Evolutionary conservation across 1,140 invertebrate species (phyloP).

Genomic region (Adoxophyes honmai): DNA sequence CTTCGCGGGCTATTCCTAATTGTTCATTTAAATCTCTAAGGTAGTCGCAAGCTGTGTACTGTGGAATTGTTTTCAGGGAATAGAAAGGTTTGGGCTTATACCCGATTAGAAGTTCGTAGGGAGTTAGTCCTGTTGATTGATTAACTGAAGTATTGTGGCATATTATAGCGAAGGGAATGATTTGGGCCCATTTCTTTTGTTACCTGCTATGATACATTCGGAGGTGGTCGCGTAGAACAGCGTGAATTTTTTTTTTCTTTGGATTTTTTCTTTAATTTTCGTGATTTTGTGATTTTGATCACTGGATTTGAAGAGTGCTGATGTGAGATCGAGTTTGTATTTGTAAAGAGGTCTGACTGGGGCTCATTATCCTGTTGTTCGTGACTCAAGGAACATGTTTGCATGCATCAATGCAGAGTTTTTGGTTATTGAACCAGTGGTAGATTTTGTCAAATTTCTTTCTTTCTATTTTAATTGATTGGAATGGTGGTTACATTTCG

Average conservation of each 20-base stretch:
- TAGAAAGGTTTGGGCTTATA: conserved; percentile 45
- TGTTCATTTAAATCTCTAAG: conserved; percentile 38
- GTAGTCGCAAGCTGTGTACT: conserved; percentile 41
- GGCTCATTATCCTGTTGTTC: too few species aligned
- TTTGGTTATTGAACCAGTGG: too few species aligned
- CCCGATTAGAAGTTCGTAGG: conserved; percentile 69
- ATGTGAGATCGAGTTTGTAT: too few species aligned
- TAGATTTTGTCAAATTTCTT: too few species aligned
- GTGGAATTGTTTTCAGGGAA: conserved; percentile 26
- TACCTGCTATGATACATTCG: conserved; percentile 51
- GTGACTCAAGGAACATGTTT: too few species aligned
- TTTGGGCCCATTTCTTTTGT: conserved; percentile 66
- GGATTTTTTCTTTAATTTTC: too few species aligned
- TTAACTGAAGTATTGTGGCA: conserved; percentile 70
- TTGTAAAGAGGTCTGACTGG: too few species aligned
- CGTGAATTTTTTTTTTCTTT: conserved; percentile 61
- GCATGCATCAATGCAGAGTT: too few species aligned
- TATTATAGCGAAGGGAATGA: conserved; percentile 58
- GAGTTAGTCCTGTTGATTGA: conserved; percentile 35
- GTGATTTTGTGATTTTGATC: too few species aligned
- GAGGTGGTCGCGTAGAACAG: conserved; percentile 52
- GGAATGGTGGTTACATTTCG: too few species aligned
- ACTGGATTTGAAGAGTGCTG: too few species aligned
- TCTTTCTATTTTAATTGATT: too few species aligned
- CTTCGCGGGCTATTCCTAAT: conserved; percentile 30